These are phyloP conservation scores for Nilaparvata lugens DNA, from an alignment of 1,140 invertebrate genomes.

Conservation along the genomic window DNA sequence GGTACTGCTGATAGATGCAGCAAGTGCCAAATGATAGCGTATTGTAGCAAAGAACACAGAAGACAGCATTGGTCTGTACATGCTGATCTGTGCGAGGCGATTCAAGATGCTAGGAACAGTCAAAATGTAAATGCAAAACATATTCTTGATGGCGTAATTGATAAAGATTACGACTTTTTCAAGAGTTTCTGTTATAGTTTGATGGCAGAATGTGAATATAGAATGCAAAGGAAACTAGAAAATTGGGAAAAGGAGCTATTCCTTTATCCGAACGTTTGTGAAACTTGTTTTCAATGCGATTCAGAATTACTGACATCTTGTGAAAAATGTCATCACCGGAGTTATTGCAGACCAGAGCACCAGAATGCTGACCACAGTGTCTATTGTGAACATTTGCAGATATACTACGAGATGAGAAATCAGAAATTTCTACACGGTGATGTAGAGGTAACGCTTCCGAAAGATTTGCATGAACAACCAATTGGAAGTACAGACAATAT, in stretches of 20 bases:
- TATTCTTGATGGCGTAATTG: conserved; percentile 40
- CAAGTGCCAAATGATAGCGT: conserved; percentile 42
- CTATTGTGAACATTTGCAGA: conserved; percentile 32
- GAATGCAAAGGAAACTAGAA: conserved; percentile 44
- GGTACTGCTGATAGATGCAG: conserved; percentile 30
- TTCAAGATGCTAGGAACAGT: conserved; percentile 26
- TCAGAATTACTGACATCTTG: conserved; percentile 41
- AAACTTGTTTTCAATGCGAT: conserved; percentile 41
- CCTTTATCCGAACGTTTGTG: conserved; percentile 53
- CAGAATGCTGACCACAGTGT: conserved; percentile 29
- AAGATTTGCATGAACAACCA: conserved; percentile 18
- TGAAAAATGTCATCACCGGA: conserved; percentile 44
- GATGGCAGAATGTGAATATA: conserved; percentile 45
- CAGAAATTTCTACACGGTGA: background rate
- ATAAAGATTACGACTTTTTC: conserved; percentile 47
- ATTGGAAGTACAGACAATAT: conserved; percentile 14
- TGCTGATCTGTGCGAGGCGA: conserved; percentile 36
- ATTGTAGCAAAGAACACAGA: conserved; percentile 42
- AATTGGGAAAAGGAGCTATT: conserved; percentile 57
- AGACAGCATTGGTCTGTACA: conserved; percentile 36
- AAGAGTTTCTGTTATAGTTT: conserved; percentile 41
- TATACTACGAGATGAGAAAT: background rate
- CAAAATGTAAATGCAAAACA: conserved; percentile 23
- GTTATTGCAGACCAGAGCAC: conserved; percentile 29
- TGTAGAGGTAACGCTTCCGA: background rate